Evolutionary conservation across 2,797 vertebrate genomes (phyloP).

Genomic region (Caiman crocodilus): DNA sequence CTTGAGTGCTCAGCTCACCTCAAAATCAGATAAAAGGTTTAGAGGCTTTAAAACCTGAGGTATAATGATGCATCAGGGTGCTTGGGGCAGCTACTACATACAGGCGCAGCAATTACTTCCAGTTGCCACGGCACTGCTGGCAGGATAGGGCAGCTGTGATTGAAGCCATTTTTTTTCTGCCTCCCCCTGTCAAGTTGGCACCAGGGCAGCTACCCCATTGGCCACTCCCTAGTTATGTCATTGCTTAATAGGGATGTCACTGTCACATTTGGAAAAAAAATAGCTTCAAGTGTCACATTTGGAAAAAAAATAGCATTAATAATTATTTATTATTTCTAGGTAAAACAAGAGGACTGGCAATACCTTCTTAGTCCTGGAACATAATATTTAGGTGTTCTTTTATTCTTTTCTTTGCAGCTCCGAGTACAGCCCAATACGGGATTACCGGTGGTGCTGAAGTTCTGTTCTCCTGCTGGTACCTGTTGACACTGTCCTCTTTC

Average conservation of each 20-base stretch:
- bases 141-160: no score
- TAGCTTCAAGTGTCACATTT: background rate
- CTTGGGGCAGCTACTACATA: no score
- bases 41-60: background rate
- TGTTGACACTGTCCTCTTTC: conserved; percentile 94
- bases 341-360: background rate
- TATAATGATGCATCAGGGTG: no score
- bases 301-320: background rate
- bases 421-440: conserved; percentile 96
- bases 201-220: no score
- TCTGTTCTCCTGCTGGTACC: conserved; percentile 94
- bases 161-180: no score
- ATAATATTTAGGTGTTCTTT: conserved; percentile 28
- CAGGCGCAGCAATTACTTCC: no score
- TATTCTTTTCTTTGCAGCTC: conserved; percentile 91
- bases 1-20: background rate
- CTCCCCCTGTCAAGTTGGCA: no score
- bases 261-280: background rate
- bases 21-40: background rate
- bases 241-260: no score
- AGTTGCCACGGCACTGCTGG: no score
- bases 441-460: conserved; percentile 91
- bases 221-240: no score
- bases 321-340: accelerated
- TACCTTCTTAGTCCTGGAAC: accelerated